Evolutionary conservation across 2,888 invertebrate species (phyloP), one percentile per base, ranked within the genome.

Genomic region (Helobdella robusta): DNA sequence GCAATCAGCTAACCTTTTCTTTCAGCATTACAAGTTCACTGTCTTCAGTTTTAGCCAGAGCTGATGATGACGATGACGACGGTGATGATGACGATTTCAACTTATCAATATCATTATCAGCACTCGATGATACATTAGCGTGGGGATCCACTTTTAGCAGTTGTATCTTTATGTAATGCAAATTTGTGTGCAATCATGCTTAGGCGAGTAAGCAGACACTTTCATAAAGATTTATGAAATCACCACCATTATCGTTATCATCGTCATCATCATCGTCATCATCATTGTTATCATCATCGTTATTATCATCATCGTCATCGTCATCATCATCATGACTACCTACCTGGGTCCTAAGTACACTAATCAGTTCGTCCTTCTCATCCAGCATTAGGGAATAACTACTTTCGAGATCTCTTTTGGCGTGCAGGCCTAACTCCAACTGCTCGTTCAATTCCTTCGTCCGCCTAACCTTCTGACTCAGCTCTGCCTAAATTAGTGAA

Each of bases 381-480:
- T 93, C 92, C 73, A 93, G 84, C 78, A 92, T 89, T 67, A 89
- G 84, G 69, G 89, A 84, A 64, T 92, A 83, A 2, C 89, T 89
- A 75, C 87, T 87, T 80, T 90, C 90, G 50, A 87, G 78, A 76
- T 85, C 85, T 70, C 87, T 87, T 82, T 93, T 93, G 6, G 93
- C 92, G 80, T 89, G 87, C 79, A 90, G 89, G 78, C 92, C 91
- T 68, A 93, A 81, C 48, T 85, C 81, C 76, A 91, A 91, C 79
- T 95, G 93, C 76, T 92, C 92, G 74, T 88, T 86, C 65, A 95
- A 82, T 79, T 94, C 92, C 23, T 87, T 87, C 74, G 83, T 80
- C 44, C 82, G 74, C 68, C 81, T 73, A 75, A 73, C 80, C 75
- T 73, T 80, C 74, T 67, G 75, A 72, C 66, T 73, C 73, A 1